Evolutionary conservation across 2,888 invertebrate species (phyloP).

Genomic region (Papilio demoleus): DNA sequence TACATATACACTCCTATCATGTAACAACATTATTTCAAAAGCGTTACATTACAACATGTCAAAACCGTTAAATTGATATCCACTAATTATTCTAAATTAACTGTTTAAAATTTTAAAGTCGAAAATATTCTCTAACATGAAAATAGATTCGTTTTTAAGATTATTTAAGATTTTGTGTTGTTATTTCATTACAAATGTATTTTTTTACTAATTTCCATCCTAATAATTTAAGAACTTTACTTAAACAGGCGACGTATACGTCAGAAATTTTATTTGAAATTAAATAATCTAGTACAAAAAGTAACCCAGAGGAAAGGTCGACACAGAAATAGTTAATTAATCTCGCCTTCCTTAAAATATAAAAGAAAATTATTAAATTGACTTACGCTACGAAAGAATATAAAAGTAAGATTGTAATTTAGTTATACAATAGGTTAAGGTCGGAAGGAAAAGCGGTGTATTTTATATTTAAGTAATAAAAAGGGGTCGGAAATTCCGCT

Average conservation of each 20-base stretch:
- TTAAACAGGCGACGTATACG: too few relatives aligned
- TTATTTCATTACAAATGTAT: too few relatives aligned
- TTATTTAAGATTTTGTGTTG: too few relatives aligned
- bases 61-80: not conserved
- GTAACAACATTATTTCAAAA: not conserved
- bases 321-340: not conserved
- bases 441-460: conserved; percentile 31
- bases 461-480: conserved; percentile 32
- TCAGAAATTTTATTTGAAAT: too few relatives aligned
- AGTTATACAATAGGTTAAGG: conserved; percentile 15
- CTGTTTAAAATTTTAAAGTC: too few relatives aligned
- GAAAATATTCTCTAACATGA: too few relatives aligned
- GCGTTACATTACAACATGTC: not conserved
- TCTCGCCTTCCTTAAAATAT: not conserved
- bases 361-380: conserved; percentile 7
- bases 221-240: too few relatives aligned
- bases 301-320: too few relatives aligned
- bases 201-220: too few relatives aligned
- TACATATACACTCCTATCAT: not conserved
- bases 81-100: not conserved
- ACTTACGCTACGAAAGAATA: not conserved
- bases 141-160: too few relatives aligned
- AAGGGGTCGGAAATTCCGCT: conserved; percentile 35
- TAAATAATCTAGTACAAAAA: too few relatives aligned
- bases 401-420: conserved; percentile 13